A percentile compares a stretch with the other conserved stretches of the same genome.
phyloP scores from a whole-genome alignment of 2,797 vertebrate genomes.

The Siniperca scherzeri region DNA sequence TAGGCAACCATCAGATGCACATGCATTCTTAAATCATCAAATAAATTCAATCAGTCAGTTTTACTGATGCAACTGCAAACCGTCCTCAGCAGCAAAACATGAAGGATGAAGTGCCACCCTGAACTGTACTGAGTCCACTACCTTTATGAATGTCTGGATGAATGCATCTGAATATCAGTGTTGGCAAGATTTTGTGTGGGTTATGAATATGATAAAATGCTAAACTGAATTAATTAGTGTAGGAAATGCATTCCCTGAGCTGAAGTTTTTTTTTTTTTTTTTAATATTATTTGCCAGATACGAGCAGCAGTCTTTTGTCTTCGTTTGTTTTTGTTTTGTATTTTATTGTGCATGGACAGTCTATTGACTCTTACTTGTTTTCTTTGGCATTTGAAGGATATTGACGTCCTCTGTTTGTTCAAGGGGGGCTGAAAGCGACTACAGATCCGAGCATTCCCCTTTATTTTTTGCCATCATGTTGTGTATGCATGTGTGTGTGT shows the following conservation, averaged over 20 bases:
- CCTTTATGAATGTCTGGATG: constrained; percentile 2
- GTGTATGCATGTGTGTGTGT: constrained; percentile 2
- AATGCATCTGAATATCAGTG: constrained; percentile 2
- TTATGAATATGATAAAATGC: constrained; percentile 23
- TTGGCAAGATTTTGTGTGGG: background rate
- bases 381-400: constrained; percentile 66
- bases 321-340: constrained; percentile 19
- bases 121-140: background rate
- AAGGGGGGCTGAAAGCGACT: constrained; percentile 34
- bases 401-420: constrained; percentile 60
- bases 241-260: constrained; percentile 4
- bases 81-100: background rate
- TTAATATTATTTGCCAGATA: constrained; percentile 19
- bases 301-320: constrained; percentile 16
- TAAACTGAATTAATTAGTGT: constrained; percentile 27
- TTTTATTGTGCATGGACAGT: constrained; percentile 24
- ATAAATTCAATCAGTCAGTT: background rate
- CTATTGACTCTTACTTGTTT: constrained; percentile 55
- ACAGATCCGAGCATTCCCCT: constrained; percentile 32
- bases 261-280: background rate
- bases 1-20: background rate
- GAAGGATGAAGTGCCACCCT: background rate
- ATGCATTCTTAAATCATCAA: background rate
- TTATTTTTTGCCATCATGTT: constrained; percentile 29
- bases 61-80: constrained; percentile 9